These are phyloP conservation scores for Hirundo rustica DNA, from an alignment of 2,797 vertebrate species.

Conservation along the genomic window DNA sequence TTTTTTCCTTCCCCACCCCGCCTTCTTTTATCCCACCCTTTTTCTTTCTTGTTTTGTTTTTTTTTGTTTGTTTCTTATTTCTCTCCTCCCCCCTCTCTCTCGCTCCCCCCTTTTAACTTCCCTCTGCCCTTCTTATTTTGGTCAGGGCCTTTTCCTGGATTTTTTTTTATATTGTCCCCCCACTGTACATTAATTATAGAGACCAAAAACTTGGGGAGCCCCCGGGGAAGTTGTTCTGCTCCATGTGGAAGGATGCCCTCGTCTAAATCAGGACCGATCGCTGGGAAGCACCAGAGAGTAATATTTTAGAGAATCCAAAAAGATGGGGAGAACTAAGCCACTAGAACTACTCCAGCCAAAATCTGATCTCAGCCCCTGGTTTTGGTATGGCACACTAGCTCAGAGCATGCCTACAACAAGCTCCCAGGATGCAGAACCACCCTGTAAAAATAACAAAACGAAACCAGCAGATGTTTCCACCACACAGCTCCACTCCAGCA, in stretches of 20 bases:
- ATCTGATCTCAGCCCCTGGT: background rate
- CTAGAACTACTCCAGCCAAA: background rate
- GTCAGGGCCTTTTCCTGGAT: background rate
- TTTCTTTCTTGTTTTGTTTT: background rate
- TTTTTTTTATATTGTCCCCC: background rate
- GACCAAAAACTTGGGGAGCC: background rate
- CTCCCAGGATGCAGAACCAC: background rate
- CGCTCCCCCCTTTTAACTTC: background rate
- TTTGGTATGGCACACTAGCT: background rate
- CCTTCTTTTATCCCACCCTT: background rate
- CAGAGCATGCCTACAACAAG: background rate
- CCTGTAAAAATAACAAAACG: background rate
- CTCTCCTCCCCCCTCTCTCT: fast-evolving
- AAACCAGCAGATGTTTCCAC: background rate
- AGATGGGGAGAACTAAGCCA: background rate
- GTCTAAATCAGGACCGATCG: fast-evolving
- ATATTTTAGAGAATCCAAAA: background rate
- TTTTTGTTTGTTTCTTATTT: too few relatives aligned
- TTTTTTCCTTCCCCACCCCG: background rate
- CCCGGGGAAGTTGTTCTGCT: background rate
- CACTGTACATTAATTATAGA: background rate
- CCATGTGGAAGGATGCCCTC: background rate
- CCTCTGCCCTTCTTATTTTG: background rate
- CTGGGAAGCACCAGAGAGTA: background rate
- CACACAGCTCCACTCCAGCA: background rate